phyloP scores from a whole-genome alignment of 2,797 vertebrate species.

The Acipenser transmontanus region DNA sequence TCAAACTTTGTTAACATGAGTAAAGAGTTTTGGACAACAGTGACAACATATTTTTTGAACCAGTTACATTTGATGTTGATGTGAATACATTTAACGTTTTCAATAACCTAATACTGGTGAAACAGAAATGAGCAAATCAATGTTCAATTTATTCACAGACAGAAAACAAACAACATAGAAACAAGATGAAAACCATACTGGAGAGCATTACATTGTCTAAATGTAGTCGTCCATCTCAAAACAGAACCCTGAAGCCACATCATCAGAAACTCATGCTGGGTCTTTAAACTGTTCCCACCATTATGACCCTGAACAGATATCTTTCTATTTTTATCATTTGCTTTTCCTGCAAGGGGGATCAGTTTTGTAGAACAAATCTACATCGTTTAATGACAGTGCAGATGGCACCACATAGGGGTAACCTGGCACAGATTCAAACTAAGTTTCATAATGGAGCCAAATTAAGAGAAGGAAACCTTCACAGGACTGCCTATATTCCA shows the following conservation, averaged over 20 bases:
- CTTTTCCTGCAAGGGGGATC: not conserved
- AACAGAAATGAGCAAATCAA: too few species aligned
- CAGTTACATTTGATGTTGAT: too few species aligned
- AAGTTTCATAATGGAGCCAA: slow-evolving; percentile 8
- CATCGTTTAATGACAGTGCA: not conserved
- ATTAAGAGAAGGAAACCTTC: slow-evolving; percentile 16
- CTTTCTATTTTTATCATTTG: slow-evolving; percentile 4
- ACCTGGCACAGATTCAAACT: slow-evolving; percentile 15
- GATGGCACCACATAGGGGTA: not conserved
- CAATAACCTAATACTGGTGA: too few species aligned
- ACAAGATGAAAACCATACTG: too few species aligned
- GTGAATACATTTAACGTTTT: too few species aligned
- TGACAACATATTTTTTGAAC: too few species aligned
- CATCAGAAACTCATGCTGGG: not conserved
- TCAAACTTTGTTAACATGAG: too few species aligned
- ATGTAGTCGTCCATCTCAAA: too few species aligned
- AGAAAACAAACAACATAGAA: too few species aligned
- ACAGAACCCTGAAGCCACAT: not conserved
- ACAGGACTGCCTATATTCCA: not conserved
- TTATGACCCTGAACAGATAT: not conserved
- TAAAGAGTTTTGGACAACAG: too few species aligned
- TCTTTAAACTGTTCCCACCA: not conserved
- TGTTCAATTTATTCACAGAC: too few species aligned
- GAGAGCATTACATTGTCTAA: too few species aligned
- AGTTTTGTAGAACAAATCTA: slow-evolving; percentile 2